Conservation (phyloP, 1,140 invertebrate species). For the Ceratosolen solmsi region DNA sequence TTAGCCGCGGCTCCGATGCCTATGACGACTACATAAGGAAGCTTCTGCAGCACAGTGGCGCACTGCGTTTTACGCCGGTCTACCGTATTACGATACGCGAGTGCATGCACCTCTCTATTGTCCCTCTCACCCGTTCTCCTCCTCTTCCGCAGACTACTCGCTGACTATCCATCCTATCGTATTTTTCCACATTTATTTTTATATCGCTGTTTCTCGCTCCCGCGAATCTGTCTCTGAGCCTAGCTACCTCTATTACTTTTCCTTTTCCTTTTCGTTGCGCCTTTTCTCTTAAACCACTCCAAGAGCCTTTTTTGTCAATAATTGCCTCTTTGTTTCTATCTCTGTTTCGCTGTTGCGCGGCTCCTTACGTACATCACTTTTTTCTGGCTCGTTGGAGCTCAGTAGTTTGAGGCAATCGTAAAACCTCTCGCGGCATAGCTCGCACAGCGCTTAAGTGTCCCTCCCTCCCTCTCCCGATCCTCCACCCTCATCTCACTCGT, state of each 20-base stretch:
- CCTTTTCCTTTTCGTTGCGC: conserved; percentile 46
- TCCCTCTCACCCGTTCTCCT: conserved; percentile 13
- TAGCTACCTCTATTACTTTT: conserved; percentile 52
- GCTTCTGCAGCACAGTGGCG: background rate
- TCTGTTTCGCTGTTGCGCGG: conserved; percentile 1
- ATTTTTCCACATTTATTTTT: no score
- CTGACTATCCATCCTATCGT: no score
- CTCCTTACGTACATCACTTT: conserved; percentile 19
- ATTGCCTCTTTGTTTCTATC: conserved; percentile 46
- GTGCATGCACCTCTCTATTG: conserved; percentile 5
- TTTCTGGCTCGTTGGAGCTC: conserved; percentile 34
- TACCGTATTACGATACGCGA: background rate
- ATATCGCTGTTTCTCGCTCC: no score
- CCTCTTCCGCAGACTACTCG: no score
- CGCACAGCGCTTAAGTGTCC: conserved; percentile 14
- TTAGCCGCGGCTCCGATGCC: background rate
- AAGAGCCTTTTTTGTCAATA: conserved; percentile 41
- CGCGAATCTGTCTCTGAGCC: conserved; percentile 32
- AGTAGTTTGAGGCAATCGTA: conserved; percentile 39
- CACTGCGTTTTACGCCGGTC: conserved; percentile 13
- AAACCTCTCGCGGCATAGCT: conserved; percentile 43
- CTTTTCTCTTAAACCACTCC: conserved; percentile 19
- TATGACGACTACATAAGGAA: conserved; percentile 17
- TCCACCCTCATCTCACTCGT: background rate
- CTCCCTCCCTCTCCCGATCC: background rate